Percentiles rank a stretch among this genome's conserved stretches.
Evolutionary conservation across 2,797 vertebrate species (phyloP).

Genomic region (Enteromius treurensis): DNA sequence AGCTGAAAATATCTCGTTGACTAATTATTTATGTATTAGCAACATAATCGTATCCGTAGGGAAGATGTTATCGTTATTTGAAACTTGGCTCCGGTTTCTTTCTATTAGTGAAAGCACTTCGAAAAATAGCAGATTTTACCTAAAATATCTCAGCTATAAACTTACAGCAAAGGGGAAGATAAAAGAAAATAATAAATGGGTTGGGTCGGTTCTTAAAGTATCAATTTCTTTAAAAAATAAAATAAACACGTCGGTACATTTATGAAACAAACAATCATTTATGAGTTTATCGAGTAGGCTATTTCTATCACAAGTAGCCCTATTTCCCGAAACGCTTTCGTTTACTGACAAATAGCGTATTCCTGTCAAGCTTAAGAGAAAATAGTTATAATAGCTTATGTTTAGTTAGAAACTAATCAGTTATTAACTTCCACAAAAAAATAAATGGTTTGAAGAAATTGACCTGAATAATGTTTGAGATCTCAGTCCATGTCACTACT

Average conservation of each 20-base stretch:
- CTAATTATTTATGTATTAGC: conserved; percentile 9
- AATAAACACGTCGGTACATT: not conserved
- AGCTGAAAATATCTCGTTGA: conserved; percentile 9
- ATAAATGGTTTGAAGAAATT: not conserved
- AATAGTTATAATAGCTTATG: not conserved
- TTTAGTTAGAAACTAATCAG: not conserved
- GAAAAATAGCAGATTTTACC: not conserved
- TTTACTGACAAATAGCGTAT: not conserved
- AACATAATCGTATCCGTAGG: not conserved
- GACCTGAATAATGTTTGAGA: not conserved
- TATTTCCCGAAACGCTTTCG: not conserved
- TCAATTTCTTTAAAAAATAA: not conserved
- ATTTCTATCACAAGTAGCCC: not conserved
- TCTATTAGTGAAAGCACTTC: not conserved
- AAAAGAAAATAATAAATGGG: not conserved
- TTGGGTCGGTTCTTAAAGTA: not conserved
- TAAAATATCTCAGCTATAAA: not conserved
- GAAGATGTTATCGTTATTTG: not conserved
- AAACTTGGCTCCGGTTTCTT: conserved; percentile 11
- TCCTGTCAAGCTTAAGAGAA: not conserved
- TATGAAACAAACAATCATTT: not conserved
- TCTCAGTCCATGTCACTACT: not conserved
- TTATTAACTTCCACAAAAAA: not conserved
- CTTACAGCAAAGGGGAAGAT: not conserved
- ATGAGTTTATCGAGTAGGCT: not conserved